phyloP scores from a whole-genome alignment of 2,888 invertebrate genomes.

The Drosophila robusta region DNA sequence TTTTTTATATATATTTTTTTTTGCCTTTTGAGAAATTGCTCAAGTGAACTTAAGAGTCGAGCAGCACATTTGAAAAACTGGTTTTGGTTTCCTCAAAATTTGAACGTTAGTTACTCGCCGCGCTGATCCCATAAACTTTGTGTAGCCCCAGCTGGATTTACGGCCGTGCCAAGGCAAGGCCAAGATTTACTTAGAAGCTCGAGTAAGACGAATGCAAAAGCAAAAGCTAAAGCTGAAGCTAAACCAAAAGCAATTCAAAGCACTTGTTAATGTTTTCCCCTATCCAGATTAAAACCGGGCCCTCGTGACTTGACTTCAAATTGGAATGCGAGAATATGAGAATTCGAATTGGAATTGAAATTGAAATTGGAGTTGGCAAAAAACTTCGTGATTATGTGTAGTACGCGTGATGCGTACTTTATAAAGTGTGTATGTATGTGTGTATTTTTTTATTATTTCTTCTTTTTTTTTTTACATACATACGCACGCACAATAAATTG shows the following conservation, averaged over 20 bases:
- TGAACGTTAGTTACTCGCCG: constrained; percentile 22
- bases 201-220: neutral
- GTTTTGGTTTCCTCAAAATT: constrained; percentile 36
- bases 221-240: neutral
- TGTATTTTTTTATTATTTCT: constrained; percentile 1
- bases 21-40: constrained; percentile 46
- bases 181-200: constrained; percentile 19
- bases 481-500: constrained; percentile 64
- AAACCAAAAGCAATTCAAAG: neutral
- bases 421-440: constrained; percentile 28
- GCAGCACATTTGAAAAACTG: constrained; percentile 47
- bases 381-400: constrained; percentile 23
- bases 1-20: neutral
- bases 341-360: constrained; percentile 32
- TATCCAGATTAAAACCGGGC: constrained; percentile 25
- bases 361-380: constrained; percentile 27
- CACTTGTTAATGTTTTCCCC: constrained; percentile 13
- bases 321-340: constrained; percentile 16
- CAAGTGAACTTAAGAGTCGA: constrained; percentile 51
- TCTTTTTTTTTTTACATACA: neutral
- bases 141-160: constrained; percentile 19
- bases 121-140: constrained; percentile 24
- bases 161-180: constrained; percentile 26
- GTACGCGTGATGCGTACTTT: constrained; percentile 30
- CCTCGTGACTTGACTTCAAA: constrained; percentile 26